A percentile compares a stretch with the other conserved stretches of the same genome.
Evolutionary conservation across 2,888 invertebrate genomes (phyloP).

Genomic region (Bombylius major): DNA sequence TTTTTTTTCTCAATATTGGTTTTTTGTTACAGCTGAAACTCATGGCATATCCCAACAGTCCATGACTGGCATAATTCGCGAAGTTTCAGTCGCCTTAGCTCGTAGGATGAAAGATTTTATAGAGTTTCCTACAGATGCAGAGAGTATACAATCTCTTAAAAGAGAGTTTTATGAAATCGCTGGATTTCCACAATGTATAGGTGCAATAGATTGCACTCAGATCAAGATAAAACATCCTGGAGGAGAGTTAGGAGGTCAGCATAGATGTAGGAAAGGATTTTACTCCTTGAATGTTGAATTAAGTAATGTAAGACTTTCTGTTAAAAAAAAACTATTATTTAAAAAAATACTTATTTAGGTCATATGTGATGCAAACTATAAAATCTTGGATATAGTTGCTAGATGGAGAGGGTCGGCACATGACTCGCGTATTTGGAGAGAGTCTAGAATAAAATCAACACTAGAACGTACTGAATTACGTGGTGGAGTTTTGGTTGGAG

Average conservation of each 20-base stretch:
- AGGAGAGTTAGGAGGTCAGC: neutral
- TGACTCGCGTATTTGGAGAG: neutral
- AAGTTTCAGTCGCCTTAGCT: too few species aligned
- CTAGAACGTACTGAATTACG: neutral
- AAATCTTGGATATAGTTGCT: constrained; percentile 1
- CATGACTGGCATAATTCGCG: too few species aligned
- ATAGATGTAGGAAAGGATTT: neutral
- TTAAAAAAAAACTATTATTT: too few species aligned
- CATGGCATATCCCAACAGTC: too few species aligned
- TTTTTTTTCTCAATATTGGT: too few species aligned
- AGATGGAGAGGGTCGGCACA: constrained; percentile 2
- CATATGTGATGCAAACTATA: neutral
- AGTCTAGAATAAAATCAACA: neutral
- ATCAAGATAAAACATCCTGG: constrained; percentile 5
- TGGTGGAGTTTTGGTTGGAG: neutral
- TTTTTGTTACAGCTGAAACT: too few species aligned
- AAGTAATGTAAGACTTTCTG: too few species aligned
- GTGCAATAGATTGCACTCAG: neutral
- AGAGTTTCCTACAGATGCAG: too few species aligned
- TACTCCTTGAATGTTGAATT: neutral
- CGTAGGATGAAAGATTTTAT: too few species aligned
- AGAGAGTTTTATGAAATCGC: neutral
- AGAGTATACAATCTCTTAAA: too few species aligned
- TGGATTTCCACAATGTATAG: neutral
- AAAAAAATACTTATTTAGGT: neutral